Percentiles rank a stretch among this genome's conserved stretches.
These are phyloP conservation scores for Salvelinus sp. DNA, from an alignment of 2,113 vertebrate species.

Conservation along the genomic window DNA sequence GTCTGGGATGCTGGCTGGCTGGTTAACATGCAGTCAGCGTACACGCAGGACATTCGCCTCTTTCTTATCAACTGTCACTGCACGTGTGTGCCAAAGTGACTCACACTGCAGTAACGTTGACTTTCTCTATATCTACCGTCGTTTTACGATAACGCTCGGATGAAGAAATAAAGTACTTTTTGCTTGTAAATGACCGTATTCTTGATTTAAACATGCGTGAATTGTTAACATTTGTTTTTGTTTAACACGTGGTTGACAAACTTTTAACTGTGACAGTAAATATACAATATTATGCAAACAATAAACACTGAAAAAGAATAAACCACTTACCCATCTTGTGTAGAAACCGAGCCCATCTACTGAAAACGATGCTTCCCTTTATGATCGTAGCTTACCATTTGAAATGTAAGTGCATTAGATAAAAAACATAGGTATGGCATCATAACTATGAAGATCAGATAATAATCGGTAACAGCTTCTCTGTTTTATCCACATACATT, in stretches of 20 bases:
- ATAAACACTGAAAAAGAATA: neutral
- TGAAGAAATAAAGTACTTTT: conserved; percentile 2
- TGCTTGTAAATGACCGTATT: too few relatives aligned
- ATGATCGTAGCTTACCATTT: neutral
- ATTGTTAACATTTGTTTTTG: neutral
- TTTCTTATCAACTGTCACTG: conserved; percentile 66
- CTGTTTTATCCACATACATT: conserved; percentile 14
- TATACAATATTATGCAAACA: neutral
- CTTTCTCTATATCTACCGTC: conserved; percentile 67
- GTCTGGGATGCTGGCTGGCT: conserved; percentile 24
- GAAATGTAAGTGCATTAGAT: neutral
- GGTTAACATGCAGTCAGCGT: conserved; percentile 62
- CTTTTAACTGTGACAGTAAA: neutral
- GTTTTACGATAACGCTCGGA: conserved; percentile 53
- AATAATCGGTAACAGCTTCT: conserved; percentile 6
- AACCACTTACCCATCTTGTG: conserved; percentile 55
- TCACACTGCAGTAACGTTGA: conserved; percentile 83
- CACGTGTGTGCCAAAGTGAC: conserved; percentile 82
- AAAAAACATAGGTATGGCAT: neutral
- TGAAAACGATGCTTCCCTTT: conserved; percentile 31
- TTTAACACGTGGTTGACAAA: conserved; percentile 6
- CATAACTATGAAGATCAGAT: conserved; percentile 3
- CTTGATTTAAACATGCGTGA: too few relatives aligned
- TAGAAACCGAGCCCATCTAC: conserved; percentile 8
- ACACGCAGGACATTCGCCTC: conserved; percentile 51